Evolutionary conservation across 2,888 invertebrate species (phyloP).

Genomic region (Caenorhabditis sp.): DNA sequence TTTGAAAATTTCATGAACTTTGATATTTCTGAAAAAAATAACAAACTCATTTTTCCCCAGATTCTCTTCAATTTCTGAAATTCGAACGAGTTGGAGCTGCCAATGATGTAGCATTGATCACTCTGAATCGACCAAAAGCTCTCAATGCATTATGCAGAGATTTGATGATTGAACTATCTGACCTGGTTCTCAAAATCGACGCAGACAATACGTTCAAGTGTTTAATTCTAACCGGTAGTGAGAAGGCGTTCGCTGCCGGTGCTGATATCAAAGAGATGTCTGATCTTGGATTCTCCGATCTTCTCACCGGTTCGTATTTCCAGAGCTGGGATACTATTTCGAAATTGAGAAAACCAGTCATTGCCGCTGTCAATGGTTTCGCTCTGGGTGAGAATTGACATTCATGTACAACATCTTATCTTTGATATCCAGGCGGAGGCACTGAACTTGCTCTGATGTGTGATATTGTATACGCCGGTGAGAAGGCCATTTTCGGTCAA

Average conservation of each 20-base stretch:
- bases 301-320: constrained; percentile 78
- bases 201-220: constrained; percentile 80
- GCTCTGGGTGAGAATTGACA: too few relatives aligned
- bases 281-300: constrained; percentile 50
- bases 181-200: constrained; percentile 76
- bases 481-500: constrained; percentile 95
- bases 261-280: constrained; percentile 88
- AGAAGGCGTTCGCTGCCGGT: constrained; percentile 82
- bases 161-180: constrained; percentile 81
- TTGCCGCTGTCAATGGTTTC: constrained; percentile 97
- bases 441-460: constrained; percentile 99
- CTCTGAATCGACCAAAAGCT: constrained; percentile 91
- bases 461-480: constrained; percentile 92
- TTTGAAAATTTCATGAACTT: too few relatives aligned
- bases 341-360: constrained; percentile 83
- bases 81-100: constrained; percentile 71
- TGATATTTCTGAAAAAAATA: background rate
- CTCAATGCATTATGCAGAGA: constrained; percentile 91
- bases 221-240: constrained; percentile 87
- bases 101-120: constrained; percentile 88
- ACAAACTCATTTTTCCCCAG: background rate
- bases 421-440: too few relatives aligned
- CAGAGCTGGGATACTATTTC: constrained; percentile 84
- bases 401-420: too few relatives aligned
- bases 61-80: background rate